Percentiles rank a stretch among this genome's conserved stretches.
phyloP scores from a whole-genome alignment of 1,140 invertebrate genomes.

The Hycleus cichorii region DNA sequence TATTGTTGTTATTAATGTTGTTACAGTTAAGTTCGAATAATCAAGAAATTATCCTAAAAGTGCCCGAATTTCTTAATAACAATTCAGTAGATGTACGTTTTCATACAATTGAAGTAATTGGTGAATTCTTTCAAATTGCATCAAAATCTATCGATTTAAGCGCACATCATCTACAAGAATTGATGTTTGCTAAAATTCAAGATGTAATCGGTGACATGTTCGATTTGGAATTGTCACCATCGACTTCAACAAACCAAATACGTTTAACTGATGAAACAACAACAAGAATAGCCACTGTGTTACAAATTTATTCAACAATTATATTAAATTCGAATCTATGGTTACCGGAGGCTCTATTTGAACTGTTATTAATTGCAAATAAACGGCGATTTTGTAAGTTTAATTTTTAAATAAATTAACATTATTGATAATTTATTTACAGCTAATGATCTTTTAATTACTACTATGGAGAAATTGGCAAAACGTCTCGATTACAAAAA shows the following conservation, averaged over 20 bases:
- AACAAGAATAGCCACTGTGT: constrained; percentile 36
- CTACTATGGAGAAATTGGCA: constrained; percentile 30
- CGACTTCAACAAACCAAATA: constrained; percentile 4
- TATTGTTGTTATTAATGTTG: no score
- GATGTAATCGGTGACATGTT: constrained; percentile 10
- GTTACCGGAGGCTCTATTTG: constrained; percentile 39
- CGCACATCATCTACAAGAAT: constrained; percentile 32
- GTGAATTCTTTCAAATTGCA: constrained; percentile 33
- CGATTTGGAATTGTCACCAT: background rate
- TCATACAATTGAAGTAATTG: constrained; percentile 36
- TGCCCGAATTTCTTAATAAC: constrained; percentile 37
- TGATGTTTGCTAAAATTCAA: constrained; percentile 22
- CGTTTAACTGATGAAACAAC: constrained; percentile 38
- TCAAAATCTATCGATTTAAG: constrained; percentile 19
- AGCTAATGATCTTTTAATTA: background rate
- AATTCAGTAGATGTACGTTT: constrained; percentile 40
- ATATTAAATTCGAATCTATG: constrained; percentile 38
- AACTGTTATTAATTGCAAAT: constrained; percentile 37
- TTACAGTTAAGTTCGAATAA: background rate
- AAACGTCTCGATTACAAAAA: constrained; percentile 21
- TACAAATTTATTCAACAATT: constrained; percentile 40
- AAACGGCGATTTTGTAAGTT: constrained; percentile 34
- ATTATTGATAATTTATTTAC: background rate
- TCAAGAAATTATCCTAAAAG: constrained; percentile 26
- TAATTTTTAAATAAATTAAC: background rate